Percentiles rank a stretch among this genome's conserved stretches.
These are phyloP conservation scores for Furnarius figulus DNA, from an alignment of 2,113 vertebrate species.

Conservation along the genomic window DNA sequence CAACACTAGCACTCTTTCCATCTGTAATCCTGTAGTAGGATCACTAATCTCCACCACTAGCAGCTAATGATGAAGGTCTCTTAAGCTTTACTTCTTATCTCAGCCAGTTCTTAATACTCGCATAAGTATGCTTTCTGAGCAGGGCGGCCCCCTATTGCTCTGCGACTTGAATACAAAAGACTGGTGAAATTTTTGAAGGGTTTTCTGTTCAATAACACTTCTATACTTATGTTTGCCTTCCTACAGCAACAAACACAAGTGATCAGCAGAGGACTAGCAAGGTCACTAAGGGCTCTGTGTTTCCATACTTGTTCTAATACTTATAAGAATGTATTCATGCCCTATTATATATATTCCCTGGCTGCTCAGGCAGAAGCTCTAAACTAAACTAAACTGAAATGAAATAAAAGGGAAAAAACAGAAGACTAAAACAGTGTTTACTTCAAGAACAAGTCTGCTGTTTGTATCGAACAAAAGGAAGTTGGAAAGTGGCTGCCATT, in stretches of 20 bases:
- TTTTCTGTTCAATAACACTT: constrained; percentile 83
- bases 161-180: constrained; percentile 82
- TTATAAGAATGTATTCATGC: constrained; percentile 84
- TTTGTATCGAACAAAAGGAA: constrained; percentile 63
- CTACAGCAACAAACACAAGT: constrained; percentile 81
- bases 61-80: constrained; percentile 89
- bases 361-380: constrained; percentile 66
- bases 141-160: constrained; percentile 78
- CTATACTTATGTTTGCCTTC: constrained; percentile 83
- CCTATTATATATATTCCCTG: constrained; percentile 73
- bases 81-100: constrained; percentile 87
- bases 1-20: constrained; percentile 82
- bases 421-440: constrained; percentile 73
- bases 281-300: constrained; percentile 79
- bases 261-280: constrained; percentile 77
- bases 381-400: constrained; percentile 60
- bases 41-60: constrained; percentile 87
- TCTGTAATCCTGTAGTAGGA: constrained; percentile 84
- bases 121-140: constrained; percentile 82
- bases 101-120: constrained; percentile 86
- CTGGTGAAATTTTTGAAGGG: constrained; percentile 82
- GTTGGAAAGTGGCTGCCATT: constrained; percentile 69
- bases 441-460: constrained; percentile 71
- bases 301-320: constrained; percentile 81
- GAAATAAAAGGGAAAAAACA: constrained; percentile 45